Evolutionary conservation across 1,140 invertebrate species (phyloP).

Genomic region (Drosophila baimaii): DNA sequence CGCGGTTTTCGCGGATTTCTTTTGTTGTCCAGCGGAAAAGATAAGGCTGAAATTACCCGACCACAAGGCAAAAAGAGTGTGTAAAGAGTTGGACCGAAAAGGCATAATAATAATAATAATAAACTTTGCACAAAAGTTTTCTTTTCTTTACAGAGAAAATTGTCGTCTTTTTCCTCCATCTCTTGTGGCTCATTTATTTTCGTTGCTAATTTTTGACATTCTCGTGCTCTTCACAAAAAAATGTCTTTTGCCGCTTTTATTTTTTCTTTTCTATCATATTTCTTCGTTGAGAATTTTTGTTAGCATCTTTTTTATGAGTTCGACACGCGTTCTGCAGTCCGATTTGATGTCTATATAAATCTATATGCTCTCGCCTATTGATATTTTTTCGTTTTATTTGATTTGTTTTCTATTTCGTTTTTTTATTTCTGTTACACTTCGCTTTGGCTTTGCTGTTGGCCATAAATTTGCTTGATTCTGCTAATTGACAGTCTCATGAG

Average conservation of each 20-base stretch:
- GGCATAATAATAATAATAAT: slow-evolving; percentile 43
- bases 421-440: slow-evolving; percentile 21
- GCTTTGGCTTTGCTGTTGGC: slow-evolving; percentile 34
- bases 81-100: slow-evolving; percentile 27
- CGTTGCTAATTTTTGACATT: slow-evolving; percentile 80
- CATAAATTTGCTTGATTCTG: slow-evolving; percentile 68
- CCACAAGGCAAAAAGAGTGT: slow-evolving; percentile 32
- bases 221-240: slow-evolving; percentile 45
- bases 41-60: slow-evolving; percentile 63
- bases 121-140: slow-evolving; percentile 36
- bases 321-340: slow-evolving; percentile 46
- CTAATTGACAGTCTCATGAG: slow-evolving; percentile 80
- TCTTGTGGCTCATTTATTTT: slow-evolving; percentile 71
- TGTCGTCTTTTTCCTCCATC: slow-evolving; percentile 8
- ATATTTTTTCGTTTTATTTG: slow-evolving; percentile 33
- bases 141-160: slow-evolving; percentile 57
- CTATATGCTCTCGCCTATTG: slow-evolving; percentile 21
- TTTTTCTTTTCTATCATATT: slow-evolving; percentile 20
- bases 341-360: slow-evolving; percentile 27
- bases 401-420: slow-evolving; percentile 19
- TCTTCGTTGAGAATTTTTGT: slow-evolving; percentile 34
- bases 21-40: slow-evolving; percentile 48
- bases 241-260: slow-evolving; percentile 11
- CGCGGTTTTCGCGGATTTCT: slow-evolving; percentile 26
- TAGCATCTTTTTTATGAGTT: slow-evolving; percentile 47